Base-by-base conservation (phyloP, 1,140 invertebrate species). In the Calephelis nemesis region DNA sequence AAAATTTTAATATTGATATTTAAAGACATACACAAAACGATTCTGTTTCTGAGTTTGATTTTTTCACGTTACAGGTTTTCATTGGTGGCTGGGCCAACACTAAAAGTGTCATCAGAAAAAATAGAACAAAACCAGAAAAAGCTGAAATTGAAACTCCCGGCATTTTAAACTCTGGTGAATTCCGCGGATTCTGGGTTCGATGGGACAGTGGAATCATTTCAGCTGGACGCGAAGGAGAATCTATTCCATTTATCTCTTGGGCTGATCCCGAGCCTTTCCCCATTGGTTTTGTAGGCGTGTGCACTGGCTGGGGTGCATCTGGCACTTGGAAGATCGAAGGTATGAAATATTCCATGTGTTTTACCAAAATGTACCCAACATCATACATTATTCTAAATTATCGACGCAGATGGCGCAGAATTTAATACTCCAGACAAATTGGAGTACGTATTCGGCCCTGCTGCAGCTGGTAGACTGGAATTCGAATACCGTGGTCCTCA, bases 261-360 rank as follows among this genome's bases (percentile, higher is more conserved):
- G 82, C 92, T 4, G 95, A 97, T 79, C 94, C 94, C 0, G 94
- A 96, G 72, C 93, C 94, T 0, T 94, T 96, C 77, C 91, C 92
- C 0, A 93, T 97, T 39, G 93, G 93, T 68, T 95, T 95, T 82
- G 95, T 96, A 30, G 97, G 96, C 52, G 94, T 97, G 11, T 96
- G 96, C 85, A 97, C 97, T 54, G 96, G 96, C 54, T 97, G 96
- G 96, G 97, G 96, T 19, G 95, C 96, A 0, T 91, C 84, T 67
- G 97, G 97, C n/a, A 93, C 94, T 47, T 98, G 97, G 97, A 92
- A 95, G 39, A 94, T 98, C 78, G 96, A 97, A 93, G 95, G 96
- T 96, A 92, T 87, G 78, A 74, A 30, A 42, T 19, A 47, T 54
- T 19, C 49, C 65, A 49, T 50, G n/a, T 12, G 48, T 13, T 40